These are phyloP conservation scores for Patiria miniata DNA, from an alignment of 35 echinoderm and acorn worm species.

Conservation along the genomic window DNA sequence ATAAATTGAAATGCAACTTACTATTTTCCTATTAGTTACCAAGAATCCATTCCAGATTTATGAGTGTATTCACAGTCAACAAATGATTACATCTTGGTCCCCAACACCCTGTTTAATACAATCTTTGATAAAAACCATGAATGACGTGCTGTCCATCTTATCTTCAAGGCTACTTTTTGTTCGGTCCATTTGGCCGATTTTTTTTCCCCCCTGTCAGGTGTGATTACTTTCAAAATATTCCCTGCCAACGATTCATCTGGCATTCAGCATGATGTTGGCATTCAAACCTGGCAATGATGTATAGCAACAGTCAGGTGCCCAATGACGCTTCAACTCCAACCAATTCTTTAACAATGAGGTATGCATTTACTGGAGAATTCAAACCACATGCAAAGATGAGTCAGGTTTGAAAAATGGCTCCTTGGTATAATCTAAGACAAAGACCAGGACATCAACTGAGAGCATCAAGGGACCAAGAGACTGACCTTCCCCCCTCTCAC, in stretches of 20 bases:
- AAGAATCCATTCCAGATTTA: too few species aligned
- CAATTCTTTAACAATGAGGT: background rate
- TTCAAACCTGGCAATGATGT: constrained; percentile 1
- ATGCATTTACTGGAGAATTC: constrained; percentile 12
- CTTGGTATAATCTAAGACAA: background rate
- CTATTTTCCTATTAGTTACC: too few species aligned
- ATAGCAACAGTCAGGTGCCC: background rate
- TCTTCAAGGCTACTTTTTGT: too few species aligned
- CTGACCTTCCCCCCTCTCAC: background rate
- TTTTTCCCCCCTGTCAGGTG: background rate
- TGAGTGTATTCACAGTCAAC: too few species aligned
- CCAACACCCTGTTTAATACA: too few species aligned
- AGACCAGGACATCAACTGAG: background rate
- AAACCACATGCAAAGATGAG: constrained; percentile 13
- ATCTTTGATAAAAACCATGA: too few species aligned
- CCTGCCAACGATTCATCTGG: background rate
- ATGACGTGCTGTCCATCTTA: too few species aligned
- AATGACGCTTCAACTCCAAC: background rate
- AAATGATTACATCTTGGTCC: too few species aligned
- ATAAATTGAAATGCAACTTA: too few species aligned
- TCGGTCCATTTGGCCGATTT: background rate
- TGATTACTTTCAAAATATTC: background rate
- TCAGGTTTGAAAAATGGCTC: constrained; percentile 25
- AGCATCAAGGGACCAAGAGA: background rate
- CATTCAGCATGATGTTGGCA: constrained; percentile 4